Evolutionary conservation across 1,140 invertebrate species (phyloP).

Genomic region (Bombus polaris): DNA sequence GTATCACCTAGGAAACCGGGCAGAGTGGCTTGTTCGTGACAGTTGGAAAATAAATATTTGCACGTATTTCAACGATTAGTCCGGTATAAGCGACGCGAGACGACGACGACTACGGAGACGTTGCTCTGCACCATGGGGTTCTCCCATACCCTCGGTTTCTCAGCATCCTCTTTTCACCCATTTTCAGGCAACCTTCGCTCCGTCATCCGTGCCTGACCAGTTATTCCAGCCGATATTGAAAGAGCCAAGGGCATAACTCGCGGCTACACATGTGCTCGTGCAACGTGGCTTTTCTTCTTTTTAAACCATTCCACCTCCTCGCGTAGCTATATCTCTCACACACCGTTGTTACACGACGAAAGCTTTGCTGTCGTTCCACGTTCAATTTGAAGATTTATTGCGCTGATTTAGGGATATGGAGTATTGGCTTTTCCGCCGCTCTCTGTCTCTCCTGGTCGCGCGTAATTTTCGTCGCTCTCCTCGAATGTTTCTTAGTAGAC

Average conservation of each 20-base stretch:
- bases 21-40: conserved; percentile 67
- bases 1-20: conserved; percentile 20
- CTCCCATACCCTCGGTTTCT: conserved; percentile 19
- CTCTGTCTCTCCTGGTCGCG: background rate
- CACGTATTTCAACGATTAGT: conserved; percentile 74
- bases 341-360: background rate
- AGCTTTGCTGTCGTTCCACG: conserved; percentile 20
- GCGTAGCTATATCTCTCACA: background rate
- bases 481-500: background rate
- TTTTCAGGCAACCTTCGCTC: background rate
- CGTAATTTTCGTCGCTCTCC: background rate
- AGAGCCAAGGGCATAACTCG: conserved; percentile 19
- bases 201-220: conserved; percentile 4
- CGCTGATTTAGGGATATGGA: conserved; percentile 27
- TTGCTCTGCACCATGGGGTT: background rate
- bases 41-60: conserved; percentile 74
- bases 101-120: conserved; percentile 60
- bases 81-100: conserved; percentile 67
- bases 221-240: conserved; percentile 39
- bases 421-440: conserved; percentile 2
- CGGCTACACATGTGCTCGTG: conserved; percentile 25
- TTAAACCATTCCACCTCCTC: background rate
- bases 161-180: background rate
- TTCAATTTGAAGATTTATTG: conserved; percentile 40
- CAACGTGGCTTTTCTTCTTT: conserved; percentile 17